A percentile compares a stretch with the other conserved stretches of the same genome.
These are phyloP conservation scores for Serranus cabrilla DNA, from an alignment of 2,797 vertebrate genomes.

Conservation along the genomic window DNA sequence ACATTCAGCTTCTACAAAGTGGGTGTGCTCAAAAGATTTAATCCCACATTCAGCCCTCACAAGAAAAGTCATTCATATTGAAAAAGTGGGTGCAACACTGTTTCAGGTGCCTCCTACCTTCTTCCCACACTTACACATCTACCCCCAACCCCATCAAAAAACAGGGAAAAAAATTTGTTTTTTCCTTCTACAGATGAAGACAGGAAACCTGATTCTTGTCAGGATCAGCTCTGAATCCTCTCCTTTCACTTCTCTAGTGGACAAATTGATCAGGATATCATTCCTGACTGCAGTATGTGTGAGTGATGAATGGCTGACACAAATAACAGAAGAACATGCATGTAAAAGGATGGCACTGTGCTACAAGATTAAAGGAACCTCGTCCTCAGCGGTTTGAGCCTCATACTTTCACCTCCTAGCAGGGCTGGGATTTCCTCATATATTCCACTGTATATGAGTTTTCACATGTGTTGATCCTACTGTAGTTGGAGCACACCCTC, in stretches of 20 bases:
- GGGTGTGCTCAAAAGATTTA: conserved; percentile 83
- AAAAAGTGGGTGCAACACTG: conserved; percentile 79
- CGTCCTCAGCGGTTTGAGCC: conserved; percentile 41
- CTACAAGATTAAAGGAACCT: conserved; percentile 65
- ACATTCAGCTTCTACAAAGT: conserved; percentile 83
- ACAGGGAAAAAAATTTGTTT: conserved; percentile 51
- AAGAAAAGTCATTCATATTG: conserved; percentile 82
- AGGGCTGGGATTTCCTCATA: conserved; percentile 63
- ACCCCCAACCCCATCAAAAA: conserved; percentile 11
- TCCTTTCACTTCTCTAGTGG: conserved; percentile 42
- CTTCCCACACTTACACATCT: conserved; percentile 20
- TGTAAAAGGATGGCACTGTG: conserved; percentile 69
- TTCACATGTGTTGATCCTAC: too few species aligned
- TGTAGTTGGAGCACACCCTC: too few species aligned
- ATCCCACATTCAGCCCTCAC: conserved; percentile 83
- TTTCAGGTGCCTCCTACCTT: conserved; percentile 76
- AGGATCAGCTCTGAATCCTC: conserved; percentile 64
- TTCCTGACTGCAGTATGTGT: conserved; percentile 62
- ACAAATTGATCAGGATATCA: conserved; percentile 60
- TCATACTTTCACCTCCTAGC: conserved; percentile 70
- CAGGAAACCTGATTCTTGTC: conserved; percentile 68
- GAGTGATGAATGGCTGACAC: conserved; percentile 70
- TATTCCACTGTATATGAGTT: too few species aligned
- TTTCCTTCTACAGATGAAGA: conserved; percentile 34
- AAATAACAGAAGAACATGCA: conserved; percentile 66